A percentile compares a stretch with the other conserved stretches of the same genome.
These are phyloP conservation scores for Coluber constrictor DNA, from an alignment of 2,797 vertebrate genomes.

Conservation along the genomic window DNA sequence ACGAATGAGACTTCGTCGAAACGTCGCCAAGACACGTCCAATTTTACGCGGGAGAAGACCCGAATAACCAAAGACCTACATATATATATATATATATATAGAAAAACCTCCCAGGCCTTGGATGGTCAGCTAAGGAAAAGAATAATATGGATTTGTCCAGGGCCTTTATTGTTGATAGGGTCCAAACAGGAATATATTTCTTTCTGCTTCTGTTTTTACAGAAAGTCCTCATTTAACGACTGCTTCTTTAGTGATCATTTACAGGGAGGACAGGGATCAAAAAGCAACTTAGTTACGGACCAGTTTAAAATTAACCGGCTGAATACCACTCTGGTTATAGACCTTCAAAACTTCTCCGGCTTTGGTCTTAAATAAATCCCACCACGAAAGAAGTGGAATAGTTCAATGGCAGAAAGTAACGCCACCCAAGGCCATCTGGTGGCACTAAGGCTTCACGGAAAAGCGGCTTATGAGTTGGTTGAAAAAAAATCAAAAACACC, in stretches of 20 bases:
- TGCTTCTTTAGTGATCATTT: not conserved
- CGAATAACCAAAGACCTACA: too few species aligned
- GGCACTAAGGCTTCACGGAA: not conserved
- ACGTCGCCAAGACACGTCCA: too few species aligned
- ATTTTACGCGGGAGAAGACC: too few species aligned
- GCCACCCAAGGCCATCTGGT: too few species aligned
- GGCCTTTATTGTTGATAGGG: not conserved
- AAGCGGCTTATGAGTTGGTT: not conserved
- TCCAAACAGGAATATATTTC: not conserved
- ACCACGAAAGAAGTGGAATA: not conserved
- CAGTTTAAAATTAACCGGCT: too few species aligned
- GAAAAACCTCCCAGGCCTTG: not conserved
- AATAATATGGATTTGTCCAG: not conserved
- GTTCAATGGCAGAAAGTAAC: not conserved
- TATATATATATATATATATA: too few species aligned
- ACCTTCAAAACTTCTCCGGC: not conserved
- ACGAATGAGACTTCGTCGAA: too few species aligned
- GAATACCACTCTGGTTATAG: too few species aligned
- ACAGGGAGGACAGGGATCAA: not conserved
- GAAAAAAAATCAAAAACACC: not conserved
- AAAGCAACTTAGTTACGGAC: not conserved
- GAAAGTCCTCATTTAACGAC: not conserved
- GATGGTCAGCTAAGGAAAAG: not conserved
- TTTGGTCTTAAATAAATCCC: not conserved
- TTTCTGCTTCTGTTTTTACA: not conserved